Base-by-base conservation (phyloP, 2,888 invertebrate species). In the Platynereis dumerilii region DNA sequence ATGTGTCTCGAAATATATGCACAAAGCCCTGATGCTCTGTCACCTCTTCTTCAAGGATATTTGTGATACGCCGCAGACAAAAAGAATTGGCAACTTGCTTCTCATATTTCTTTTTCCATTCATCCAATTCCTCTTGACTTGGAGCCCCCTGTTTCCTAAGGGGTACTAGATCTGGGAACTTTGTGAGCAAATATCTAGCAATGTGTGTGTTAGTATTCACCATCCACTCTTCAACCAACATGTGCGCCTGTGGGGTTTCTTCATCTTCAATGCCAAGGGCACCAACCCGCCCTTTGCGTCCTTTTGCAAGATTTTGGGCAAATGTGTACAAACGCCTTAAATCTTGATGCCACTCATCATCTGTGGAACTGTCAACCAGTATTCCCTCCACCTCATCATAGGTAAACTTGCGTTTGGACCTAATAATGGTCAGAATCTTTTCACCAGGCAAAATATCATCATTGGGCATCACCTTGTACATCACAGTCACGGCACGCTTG, bases 371-470 rank as follows among this genome's bases (percentile, higher is more conserved):
- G 22, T n/a, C 48, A n/a, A 15, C 55, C 2, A 55, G 28, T n/a
- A 45, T 24, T 27, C n/a, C 39, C 28, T 64, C 58, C 20, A 73
- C 94, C 93, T 83, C 96, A 96, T 79, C 91, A 91, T 80, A 92
- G 96, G 72, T 89, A 89, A 0, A 91, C 92, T 22, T 39, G n/a
- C 17, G 28, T 20, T 15, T 12, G 2, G 58, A 45, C 20, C 2
- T 24, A 26, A 17, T 27, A 26, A 44, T 44, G 27, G 44, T 58
- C 34, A 34, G 34, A 34, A 34, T 5, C 12, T 12, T 34, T 34
- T 12, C 12, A 15, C 3, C 17, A 5, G n/a, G 7, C 28, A 7
- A 7, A 17, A 55, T 24, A 5, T 55, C 55, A 55, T 17, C 24
- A 24, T 27, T 5, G 2, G 17, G 20, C n/a, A 27, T 22, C 20